Conservation (phyloP, 2,888 invertebrate species). For the Synanthedon tipuliformis region DNA sequence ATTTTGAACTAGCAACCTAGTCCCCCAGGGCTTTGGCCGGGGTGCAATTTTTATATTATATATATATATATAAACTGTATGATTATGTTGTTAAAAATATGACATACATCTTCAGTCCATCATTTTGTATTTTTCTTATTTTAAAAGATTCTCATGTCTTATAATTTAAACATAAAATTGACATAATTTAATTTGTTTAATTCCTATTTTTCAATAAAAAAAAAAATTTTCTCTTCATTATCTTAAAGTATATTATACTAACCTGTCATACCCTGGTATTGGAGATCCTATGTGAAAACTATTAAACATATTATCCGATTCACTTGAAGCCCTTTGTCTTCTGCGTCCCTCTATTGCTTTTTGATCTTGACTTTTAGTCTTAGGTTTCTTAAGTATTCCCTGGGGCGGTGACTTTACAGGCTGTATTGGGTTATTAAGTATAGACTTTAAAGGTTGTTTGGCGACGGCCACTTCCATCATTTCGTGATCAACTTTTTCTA, state of each 20-base stretch:
- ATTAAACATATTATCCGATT: conserved; percentile 56
- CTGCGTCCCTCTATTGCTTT: conserved; percentile 47
- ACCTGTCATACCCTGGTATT: conserved; percentile 52
- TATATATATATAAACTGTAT: too few species aligned
- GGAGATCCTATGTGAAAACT: conserved; percentile 37
- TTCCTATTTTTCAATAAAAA: neutral
- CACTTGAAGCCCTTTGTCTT: conserved; percentile 59
- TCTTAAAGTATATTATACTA: conserved; percentile 13
- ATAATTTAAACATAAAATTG: too few species aligned
- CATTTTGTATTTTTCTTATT: too few species aligned
- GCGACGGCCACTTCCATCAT: conserved; percentile 45
- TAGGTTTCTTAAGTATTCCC: conserved; percentile 58
- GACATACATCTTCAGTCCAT: too few species aligned
- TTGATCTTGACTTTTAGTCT: conserved; percentile 37
- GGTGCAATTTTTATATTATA: too few species aligned
- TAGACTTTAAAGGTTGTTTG: conserved; percentile 59
- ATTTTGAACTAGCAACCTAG: too few species aligned
- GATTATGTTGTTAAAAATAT: too few species aligned
- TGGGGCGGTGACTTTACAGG: conserved; percentile 42
- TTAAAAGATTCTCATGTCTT: too few species aligned
- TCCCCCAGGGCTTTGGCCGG: too few species aligned
- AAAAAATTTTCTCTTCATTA: neutral
- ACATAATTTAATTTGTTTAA: too few species aligned
- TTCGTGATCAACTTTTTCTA: conserved; percentile 56
- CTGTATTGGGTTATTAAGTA: conserved; percentile 50